These are phyloP conservation scores for Rhinatrema bivittatum DNA, from an alignment of 2,797 vertebrate species.

Conservation along the genomic window DNA sequence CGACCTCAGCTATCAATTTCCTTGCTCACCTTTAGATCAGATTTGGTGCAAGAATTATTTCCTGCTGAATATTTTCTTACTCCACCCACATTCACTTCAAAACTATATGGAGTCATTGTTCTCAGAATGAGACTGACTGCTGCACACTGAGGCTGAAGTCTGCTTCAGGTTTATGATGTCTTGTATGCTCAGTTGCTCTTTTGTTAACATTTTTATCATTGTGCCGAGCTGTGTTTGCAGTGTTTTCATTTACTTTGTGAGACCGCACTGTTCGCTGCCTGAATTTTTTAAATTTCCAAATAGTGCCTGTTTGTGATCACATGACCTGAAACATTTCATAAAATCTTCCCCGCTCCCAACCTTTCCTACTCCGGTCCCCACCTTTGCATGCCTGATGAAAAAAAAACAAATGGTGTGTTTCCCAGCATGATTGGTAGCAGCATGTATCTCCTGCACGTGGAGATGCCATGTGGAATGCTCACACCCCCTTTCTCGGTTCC, in stretches of 20 bases:
- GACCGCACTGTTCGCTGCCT: constrained; percentile 36
- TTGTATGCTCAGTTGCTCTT: neutral
- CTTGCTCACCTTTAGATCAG: no score
- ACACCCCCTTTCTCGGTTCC: constrained; percentile 12
- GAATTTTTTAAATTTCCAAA: constrained; percentile 8
- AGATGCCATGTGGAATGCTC: constrained; percentile 50
- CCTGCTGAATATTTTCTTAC: no score
- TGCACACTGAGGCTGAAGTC: neutral
- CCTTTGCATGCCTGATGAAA: constrained; percentile 49
- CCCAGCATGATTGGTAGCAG: constrained; percentile 47
- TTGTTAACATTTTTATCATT: constrained; percentile 7
- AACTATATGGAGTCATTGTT: constrained; percentile 32
- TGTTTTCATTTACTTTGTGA: constrained; percentile 25
- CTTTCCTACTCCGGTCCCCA: constrained; percentile 11
- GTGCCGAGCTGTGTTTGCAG: constrained; percentile 25
- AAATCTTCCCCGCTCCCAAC: neutral
- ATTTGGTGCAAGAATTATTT: no score
- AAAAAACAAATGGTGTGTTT: constrained; percentile 23
- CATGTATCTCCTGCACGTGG: constrained; percentile 27
- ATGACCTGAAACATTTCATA: constrained; percentile 12
- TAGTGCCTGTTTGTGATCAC: constrained; percentile 30
- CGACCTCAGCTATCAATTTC: no score
- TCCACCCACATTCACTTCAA: neutral
- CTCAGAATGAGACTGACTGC: constrained; percentile 49
- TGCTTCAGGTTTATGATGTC: constrained; percentile 24